These are phyloP conservation scores for Zelleria hepariella DNA, from an alignment of 2,888 invertebrate genomes.

Conservation along the genomic window DNA sequence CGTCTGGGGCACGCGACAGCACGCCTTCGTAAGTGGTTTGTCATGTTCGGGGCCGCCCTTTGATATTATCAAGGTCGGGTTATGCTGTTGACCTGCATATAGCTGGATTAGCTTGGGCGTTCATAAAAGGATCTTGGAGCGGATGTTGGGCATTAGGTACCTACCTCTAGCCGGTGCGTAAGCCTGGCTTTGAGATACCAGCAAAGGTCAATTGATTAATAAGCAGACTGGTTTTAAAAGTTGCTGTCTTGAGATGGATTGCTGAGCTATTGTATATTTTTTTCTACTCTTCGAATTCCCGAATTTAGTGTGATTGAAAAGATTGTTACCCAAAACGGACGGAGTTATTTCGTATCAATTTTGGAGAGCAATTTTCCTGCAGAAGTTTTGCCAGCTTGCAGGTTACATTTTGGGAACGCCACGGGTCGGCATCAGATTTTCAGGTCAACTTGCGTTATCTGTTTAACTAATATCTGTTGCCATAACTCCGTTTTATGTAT, in stretches of 20 bases:
- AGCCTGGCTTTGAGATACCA: background rate
- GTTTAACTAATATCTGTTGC: too few relatives aligned
- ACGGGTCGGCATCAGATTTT: too few relatives aligned
- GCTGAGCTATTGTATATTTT: too few relatives aligned
- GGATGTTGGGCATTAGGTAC: background rate
- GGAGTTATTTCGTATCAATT: too few relatives aligned
- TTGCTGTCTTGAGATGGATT: background rate
- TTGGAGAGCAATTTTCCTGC: too few relatives aligned
- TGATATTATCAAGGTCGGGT: conserved; percentile 41
- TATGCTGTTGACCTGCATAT: conserved; percentile 18
- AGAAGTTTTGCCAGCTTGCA: too few relatives aligned
- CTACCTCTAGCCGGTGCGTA: background rate
- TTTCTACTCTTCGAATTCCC: too few relatives aligned
- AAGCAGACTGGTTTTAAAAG: background rate
- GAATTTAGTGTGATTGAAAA: background rate
- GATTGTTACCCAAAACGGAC: too few relatives aligned
- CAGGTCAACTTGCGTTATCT: too few relatives aligned
- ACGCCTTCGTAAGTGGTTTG: conserved; percentile 58
- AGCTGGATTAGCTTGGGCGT: background rate
- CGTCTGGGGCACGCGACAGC: conserved; percentile 45
- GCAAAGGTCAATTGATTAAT: background rate
- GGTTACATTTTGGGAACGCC: too few relatives aligned
- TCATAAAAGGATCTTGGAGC: background rate
- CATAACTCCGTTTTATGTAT: too few relatives aligned
- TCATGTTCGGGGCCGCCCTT: conserved; percentile 40